Conservation (phyloP, 1,140 invertebrate species). For the Lordiphosa clarofinis region DNA sequence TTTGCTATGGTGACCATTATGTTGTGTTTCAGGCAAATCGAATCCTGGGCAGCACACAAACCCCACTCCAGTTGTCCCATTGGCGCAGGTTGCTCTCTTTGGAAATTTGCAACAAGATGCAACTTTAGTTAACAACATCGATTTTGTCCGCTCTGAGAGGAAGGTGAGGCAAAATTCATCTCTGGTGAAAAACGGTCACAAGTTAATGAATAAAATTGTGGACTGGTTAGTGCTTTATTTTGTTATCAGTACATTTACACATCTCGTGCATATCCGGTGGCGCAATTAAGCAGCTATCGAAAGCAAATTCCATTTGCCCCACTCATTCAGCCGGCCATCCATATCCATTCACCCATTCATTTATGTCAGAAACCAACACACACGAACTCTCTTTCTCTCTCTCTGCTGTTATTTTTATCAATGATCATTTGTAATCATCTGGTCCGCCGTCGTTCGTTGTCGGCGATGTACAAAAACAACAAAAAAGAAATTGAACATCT, state of each 20-base stretch:
- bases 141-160: too few species aligned
- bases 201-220: slow-evolving; percentile 22
- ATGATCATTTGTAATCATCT: slow-evolving; percentile 59
- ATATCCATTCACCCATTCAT: slow-evolving; percentile 34
- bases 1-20: too few species aligned
- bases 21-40: too few species aligned
- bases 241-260: slow-evolving; percentile 25
- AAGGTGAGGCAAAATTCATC: too few species aligned
- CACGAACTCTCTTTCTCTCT: slow-evolving; percentile 3
- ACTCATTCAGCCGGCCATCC: slow-evolving; percentile 21
- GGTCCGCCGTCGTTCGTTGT: slow-evolving; percentile 4
- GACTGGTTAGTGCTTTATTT: slow-evolving; percentile 15
- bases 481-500: slow-evolving; percentile 51
- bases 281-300: slow-evolving; percentile 46
- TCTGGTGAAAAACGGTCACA: too few species aligned
- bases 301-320: slow-evolving; percentile 37
- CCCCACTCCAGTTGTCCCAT: too few species aligned
- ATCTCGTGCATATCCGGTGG: slow-evolving; percentile 47
- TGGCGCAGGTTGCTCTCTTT: too few species aligned
- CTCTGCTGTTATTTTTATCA: slow-evolving; percentile 53
- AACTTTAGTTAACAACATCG: too few species aligned
- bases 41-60: too few species aligned
- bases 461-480: slow-evolving; percentile 22
- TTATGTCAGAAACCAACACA: slow-evolving; percentile 21
- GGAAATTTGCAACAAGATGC: too few species aligned